A percentile compares a stretch with the other conserved stretches of the same genome.
Evolutionary conservation across 2,888 invertebrate genomes (phyloP).

Genomic region (Caradrina clavipalpis): DNA sequence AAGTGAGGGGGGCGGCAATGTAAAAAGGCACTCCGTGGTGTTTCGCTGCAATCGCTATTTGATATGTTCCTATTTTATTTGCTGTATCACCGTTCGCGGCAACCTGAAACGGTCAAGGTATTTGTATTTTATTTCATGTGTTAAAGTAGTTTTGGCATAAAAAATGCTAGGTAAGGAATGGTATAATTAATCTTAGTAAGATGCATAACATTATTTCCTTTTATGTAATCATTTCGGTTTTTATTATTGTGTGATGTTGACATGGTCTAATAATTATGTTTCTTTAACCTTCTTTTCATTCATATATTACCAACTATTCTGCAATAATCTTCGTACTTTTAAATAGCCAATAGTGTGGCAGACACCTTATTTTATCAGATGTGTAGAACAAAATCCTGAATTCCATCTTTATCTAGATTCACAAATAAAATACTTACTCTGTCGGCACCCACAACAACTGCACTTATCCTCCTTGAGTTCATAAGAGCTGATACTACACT

Average conservation of each 20-base stretch:
- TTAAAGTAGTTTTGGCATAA: constrained; percentile 21
- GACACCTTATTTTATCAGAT: neutral
- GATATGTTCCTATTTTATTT: constrained; percentile 99
- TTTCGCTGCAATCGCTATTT: constrained; percentile 97
- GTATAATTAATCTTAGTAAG: constrained; percentile 26
- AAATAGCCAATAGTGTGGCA: neutral
- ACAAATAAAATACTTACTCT: constrained; percentile 90
- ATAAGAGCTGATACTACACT: constrained; percentile 98
- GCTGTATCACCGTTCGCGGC: constrained; percentile 99
- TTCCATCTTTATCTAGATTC: neutral
- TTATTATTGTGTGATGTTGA: no score
- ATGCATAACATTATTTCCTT: constrained; percentile 13
- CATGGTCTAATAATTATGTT: neutral
- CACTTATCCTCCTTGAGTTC: constrained; percentile 95
- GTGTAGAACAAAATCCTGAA: neutral
- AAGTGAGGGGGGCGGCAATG: constrained; percentile 98
- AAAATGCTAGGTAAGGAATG: no score
- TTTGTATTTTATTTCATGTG: constrained; percentile 18
- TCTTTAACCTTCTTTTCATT: neutral
- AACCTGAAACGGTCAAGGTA: constrained; percentile 87
- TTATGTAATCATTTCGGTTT: no score
- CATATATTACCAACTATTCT: neutral
- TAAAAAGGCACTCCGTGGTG: constrained; percentile 98
- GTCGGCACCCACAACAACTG: constrained; percentile 99
- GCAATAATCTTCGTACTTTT: neutral